Evolutionary conservation across 92 coral and sea anemone species (phyloP), one percentile per base, ranked within the genome.

Genomic region (Paramuricea clavata): DNA sequence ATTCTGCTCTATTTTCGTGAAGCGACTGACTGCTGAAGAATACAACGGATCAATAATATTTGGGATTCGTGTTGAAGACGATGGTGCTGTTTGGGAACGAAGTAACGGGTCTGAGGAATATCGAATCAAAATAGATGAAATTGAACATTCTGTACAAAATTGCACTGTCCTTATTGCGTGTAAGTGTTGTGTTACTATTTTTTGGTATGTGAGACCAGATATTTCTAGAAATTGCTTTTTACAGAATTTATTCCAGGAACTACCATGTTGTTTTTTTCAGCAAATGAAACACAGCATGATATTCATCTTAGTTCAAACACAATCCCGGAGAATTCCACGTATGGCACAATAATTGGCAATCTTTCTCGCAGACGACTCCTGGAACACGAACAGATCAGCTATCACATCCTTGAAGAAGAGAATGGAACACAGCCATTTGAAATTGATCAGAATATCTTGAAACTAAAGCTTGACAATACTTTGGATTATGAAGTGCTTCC

Each of bases 291-390:
- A 34, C 34, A 50, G 33, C 23, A 8, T 19, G 81, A 78, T 17
- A 21, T 79, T 31, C 54, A 32, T 21, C 72, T 79, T 12, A 79
- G 84, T 43, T 79, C 84, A 6, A 79, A 79, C 73, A 31, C 64
- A 6, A 41, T 95, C 35, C 49, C 69, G 12, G 98, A 95, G 88
- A 94, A 95, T 22, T 95, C 94, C 0, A 89, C 92, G n/a, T 41
- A 87, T 9, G 95, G 97, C 19, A 57, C 80, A 9, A 78, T 75
- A 16, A 79, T 95, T 70, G 98, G 98, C 17, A 70, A 59, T 25
- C 79, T 95, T 57, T 82, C 74, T 13, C 84, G 73, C 10, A 59
- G 12, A 8, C 21, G 21, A 6, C 26, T 19, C 9, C 22, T 12
- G 35, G 8, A 32, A 23, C 30, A 59, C 25, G 73, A 79, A n/a